Evolutionary conservation across 2,888 invertebrate species (phyloP).

Genomic region (Melangyna quadrimaculata): DNA sequence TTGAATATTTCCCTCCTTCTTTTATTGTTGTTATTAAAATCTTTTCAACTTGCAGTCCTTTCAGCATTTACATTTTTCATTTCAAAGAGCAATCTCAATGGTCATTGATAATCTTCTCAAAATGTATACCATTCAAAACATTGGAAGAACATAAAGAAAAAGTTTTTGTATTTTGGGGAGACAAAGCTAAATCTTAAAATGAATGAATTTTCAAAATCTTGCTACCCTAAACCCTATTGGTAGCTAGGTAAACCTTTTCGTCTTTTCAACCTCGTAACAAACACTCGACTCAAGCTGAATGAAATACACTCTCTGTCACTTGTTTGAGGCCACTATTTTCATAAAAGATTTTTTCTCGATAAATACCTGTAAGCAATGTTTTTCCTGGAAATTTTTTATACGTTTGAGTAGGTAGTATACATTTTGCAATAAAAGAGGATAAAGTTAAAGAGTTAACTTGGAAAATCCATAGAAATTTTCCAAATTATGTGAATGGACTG

Average conservation of each 20-base stretch:
- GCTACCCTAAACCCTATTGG: too few relatives aligned
- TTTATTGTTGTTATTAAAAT: background rate
- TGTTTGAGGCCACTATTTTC: too few relatives aligned
- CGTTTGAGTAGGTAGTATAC: too few relatives aligned
- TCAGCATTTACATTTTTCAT: background rate
- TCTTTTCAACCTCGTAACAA: background rate
- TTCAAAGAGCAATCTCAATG: slow-evolving; percentile 46
- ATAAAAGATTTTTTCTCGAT: too few relatives aligned
- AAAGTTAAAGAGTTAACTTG: too few relatives aligned
- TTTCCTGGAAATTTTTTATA: too few relatives aligned
- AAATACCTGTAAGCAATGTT: too few relatives aligned
- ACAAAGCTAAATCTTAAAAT: slow-evolving; percentile 1
- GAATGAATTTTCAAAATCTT: background rate
- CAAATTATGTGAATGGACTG: too few relatives aligned
- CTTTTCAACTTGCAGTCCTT: background rate
- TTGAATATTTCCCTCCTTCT: background rate
- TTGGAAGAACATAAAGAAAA: background rate
- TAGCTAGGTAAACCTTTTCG: too few relatives aligned
- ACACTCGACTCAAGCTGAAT: background rate
- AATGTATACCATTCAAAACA: slow-evolving; percentile 21
- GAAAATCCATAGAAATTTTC: too few relatives aligned
- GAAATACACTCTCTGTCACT: too few relatives aligned
- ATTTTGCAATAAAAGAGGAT: too few relatives aligned
- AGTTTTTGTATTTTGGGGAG: slow-evolving; percentile 1
- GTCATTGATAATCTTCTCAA: slow-evolving; percentile 50